Base-by-base conservation (phyloP, 2,888 invertebrate genomes). In the Scaptomyza reducta region DNA sequence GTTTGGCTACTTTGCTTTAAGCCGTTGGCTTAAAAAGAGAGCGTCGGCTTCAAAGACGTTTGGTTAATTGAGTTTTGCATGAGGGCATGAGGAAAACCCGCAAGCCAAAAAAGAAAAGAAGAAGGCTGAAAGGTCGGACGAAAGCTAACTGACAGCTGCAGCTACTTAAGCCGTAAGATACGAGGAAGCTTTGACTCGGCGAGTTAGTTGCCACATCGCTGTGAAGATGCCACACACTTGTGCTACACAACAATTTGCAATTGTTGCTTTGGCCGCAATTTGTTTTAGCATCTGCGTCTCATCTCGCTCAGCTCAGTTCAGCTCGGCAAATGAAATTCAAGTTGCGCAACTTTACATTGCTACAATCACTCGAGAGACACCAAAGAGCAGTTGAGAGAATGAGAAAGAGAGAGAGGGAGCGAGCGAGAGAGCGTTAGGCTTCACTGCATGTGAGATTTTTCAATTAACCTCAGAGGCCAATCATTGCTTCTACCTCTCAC, bases 221-320 rank as follows among this genome's bases (percentile, higher is more conserved):
- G 29, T 42, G 33, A 74, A 69, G 74, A 62, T 64, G 75, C 65
- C 66, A 45, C 71, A 72, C 14, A 54, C 4, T 72, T 79, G 72
- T 78, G 87, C 68, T 68, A 75, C 70, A 65, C 77, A 78, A 83
- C 77, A 86, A 82, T 87, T 85, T 87, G 86, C 84, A 71, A 86
- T 87, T 82, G 83, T 86, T 87, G 86, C 69, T 80, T 64, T 76
- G 72, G 65, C 72, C 65, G 76, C 72, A 72, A 76, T 76, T 75
- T 68, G 54, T 45, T 44, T 57, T 58, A 54, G 58, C 61, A 61
- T 62, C 62, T 62, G 42, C 42, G 16, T 10, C 47, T 47, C 61
- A 18, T 49, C 61, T 46, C 14, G 18, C 54, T 27, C 14, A 22
- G 27, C 47, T 18, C 47, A 29, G 18, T 44, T 27, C 14, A 22